These are phyloP conservation scores for Adineta ricciae DNA, from an alignment of 2,888 invertebrate species.

Conservation along the genomic window DNA sequence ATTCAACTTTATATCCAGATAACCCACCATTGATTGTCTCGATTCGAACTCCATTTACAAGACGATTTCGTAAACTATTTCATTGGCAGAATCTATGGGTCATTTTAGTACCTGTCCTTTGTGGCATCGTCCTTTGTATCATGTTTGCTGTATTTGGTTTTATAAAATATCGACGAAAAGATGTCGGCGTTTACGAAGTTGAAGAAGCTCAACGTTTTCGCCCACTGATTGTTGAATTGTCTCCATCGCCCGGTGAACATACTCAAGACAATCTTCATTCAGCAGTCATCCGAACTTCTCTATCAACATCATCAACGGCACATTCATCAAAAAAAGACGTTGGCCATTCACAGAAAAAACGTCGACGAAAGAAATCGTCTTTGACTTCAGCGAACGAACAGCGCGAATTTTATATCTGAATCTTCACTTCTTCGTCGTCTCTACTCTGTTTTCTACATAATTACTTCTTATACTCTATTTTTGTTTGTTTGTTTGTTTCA, in stretches of 20 bases:
- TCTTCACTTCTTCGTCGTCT: not conserved
- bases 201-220: constrained; percentile 24
- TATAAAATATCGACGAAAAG: constrained; percentile 22
- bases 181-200: constrained; percentile 10
- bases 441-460: not conserved
- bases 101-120: not conserved
- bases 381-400: not conserved
- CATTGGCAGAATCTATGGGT: not conserved
- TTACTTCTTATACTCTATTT: not conserved
- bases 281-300: not conserved
- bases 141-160: not conserved
- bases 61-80: not conserved
- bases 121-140: not conserved
- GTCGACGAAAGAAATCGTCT: not conserved
- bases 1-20: not conserved
- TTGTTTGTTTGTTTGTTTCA: not conserved
- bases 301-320: not conserved
- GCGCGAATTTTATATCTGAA: not conserved
- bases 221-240: constrained; percentile 16
- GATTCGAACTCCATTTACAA: not conserved
- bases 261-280: not conserved
- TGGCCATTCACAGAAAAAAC: not conserved
- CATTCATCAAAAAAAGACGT: not conserved
- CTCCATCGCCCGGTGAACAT: not conserved
- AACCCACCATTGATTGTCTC: not conserved